Evolutionary conservation across 2,797 vertebrate genomes (phyloP), one percentile per base, ranked within the genome.

Genomic region (Acipenser oxyrinchus): DNA sequence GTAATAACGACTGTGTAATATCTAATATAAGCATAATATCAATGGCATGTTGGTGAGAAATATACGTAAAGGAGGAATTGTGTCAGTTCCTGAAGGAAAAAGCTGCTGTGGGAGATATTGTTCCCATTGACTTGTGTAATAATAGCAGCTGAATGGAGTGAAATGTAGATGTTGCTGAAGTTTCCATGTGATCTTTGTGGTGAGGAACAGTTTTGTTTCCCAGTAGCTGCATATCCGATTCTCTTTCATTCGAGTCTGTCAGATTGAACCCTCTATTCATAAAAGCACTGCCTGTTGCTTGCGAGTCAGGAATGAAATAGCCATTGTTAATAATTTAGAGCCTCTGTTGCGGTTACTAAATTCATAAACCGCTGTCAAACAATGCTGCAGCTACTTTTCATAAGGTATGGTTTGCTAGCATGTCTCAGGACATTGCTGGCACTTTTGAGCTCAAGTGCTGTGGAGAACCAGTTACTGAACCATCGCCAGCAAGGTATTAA

Each of bases 261-360:
- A 89, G 79, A 86, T 89, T 82, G 88, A 84, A 73, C 81, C 85
- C 79, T 81, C 79, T 82, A 76, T 84, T 83, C 83, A 89, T 89
- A 89, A 88, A 83, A 85, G 80, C 71, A 49, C 70, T 84, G 78
- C 73, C 78, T 79, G 70, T 76, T 84, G 81, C 85, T 83, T 79
- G 75, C 69, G 86, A 84, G 88, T 87, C 79, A 69, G 65, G 64
- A 79, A 77, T 86, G 76, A 87, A 89, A 88, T 83, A 80, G 74
- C 77, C 71, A 70, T 58, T 66, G 73, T 94, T 66, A 93, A 95
- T 92, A 86, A 93, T 94, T 92, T 73, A 94, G 74, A 68, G 66
- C 68, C 73, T 74, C 75, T 71, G 71, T 76, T 72, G 60, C 5
- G 73, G 67, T 76, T 77, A 79, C 73, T 74, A 85, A 81, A 87